These are phyloP conservation scores for Indicator indicator DNA, from an alignment of 2,113 vertebrate species.

Conservation along the genomic window DNA sequence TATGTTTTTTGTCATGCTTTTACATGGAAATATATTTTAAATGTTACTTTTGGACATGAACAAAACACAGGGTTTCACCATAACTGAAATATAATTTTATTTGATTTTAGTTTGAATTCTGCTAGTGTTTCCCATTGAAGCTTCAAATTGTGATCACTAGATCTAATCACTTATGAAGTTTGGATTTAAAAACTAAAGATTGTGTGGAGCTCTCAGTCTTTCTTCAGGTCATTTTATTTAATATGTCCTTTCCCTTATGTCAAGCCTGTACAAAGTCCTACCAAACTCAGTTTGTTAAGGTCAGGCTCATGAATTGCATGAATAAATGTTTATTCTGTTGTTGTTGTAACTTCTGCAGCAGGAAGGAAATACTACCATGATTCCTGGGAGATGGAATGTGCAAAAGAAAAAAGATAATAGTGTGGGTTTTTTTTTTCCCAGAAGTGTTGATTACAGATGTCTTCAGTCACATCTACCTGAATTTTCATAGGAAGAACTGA, in stretches of 20 bases:
- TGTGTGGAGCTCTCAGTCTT: not conserved
- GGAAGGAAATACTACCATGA: not conserved
- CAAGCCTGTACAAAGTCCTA: not conserved
- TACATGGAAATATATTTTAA: not conserved
- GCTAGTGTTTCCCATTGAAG: not conserved
- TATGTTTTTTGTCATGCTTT: not conserved
- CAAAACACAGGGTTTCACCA: not conserved
- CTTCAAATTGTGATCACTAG: not conserved
- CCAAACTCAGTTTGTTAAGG: not conserved
- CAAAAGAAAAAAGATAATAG: not conserved
- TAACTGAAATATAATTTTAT: not conserved
- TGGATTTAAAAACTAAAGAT: not conserved
- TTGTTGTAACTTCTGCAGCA: not conserved
- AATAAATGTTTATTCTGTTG: not conserved
- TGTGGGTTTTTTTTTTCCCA: not conserved
- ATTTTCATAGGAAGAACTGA: not conserved
- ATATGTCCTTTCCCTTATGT: not conserved
- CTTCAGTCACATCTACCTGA: not conserved
- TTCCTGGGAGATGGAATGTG: not conserved
- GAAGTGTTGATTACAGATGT: not conserved
- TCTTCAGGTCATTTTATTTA: not conserved
- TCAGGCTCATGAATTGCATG: not conserved
- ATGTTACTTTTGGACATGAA: not conserved
- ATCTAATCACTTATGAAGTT: not conserved
- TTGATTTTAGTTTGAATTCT: not conserved